phyloP scores from a whole-genome alignment of 1,140 invertebrate genomes.

The Ganaspis sp. region DNA sequence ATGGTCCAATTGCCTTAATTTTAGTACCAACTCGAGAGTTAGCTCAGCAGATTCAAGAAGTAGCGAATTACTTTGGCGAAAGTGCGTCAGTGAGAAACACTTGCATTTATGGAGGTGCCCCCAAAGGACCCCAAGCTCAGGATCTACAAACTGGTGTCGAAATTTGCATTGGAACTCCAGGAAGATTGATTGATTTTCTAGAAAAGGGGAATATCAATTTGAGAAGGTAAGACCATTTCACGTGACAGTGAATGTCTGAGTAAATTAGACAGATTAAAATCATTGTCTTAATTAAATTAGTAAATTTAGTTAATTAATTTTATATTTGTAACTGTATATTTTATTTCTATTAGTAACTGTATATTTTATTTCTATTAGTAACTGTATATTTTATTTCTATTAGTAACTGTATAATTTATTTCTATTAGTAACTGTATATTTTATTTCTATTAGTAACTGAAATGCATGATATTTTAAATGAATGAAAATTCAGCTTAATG shows the following conservation, averaged over 20 bases:
- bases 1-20: constrained; percentile 94
- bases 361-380: no score
- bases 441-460: no score
- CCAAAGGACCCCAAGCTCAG: constrained; percentile 91
- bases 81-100: constrained; percentile 91
- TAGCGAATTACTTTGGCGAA: constrained; percentile 92
- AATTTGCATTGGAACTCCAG: constrained; percentile 97
- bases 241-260: constrained; percentile 16
- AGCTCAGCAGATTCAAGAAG: constrained; percentile 97
- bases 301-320: constrained; percentile 13
- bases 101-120: constrained; percentile 97
- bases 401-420: no score
- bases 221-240: constrained; percentile 74
- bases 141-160: constrained; percentile 93
- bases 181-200: constrained; percentile 96
- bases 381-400: no score
- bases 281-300: no score
- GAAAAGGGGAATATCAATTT: constrained; percentile 94
- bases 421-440: no score
- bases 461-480: no score
- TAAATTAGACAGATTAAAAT: no score
- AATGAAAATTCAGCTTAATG: no score
- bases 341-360: no score
- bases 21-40: constrained; percentile 96
- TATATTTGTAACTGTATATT: background rate